phyloP scores from a whole-genome alignment of 2,888 invertebrate species.

The Mythimna albipuncta region DNA sequence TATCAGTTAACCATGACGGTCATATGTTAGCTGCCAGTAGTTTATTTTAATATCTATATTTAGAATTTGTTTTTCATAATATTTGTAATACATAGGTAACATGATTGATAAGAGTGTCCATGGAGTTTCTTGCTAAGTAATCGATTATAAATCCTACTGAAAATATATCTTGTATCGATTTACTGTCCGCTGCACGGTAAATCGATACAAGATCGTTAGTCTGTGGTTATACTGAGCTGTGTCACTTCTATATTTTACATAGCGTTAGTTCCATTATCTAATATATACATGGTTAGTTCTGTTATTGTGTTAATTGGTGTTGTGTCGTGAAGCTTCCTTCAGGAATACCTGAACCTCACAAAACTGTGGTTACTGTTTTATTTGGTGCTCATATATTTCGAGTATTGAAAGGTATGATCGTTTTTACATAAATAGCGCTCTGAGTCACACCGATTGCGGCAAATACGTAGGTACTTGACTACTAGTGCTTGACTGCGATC shows the following conservation, averaged over 20 bases:
- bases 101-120: no score
- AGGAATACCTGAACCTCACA: background rate
- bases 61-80: no score
- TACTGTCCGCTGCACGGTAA: background rate
- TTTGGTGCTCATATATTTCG: background rate
- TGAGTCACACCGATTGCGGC: background rate
- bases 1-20: no score
- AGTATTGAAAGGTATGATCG: background rate
- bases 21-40: no score
- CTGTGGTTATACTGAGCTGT: background rate
- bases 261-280: no score
- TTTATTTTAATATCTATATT: no score
- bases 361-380: background rate
- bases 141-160: background rate
- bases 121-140: background rate
- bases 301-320: no score
- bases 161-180: background rate
- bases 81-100: no score
- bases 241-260: background rate
- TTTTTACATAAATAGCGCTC: background rate
- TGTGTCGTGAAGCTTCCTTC: background rate
- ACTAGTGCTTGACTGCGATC: no score
- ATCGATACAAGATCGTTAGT: no score
- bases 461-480: background rate
- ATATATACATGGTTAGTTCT: no score